phyloP scores from a whole-genome alignment of 2,888 invertebrate species.

The Ferdinandea cuprea region DNA sequence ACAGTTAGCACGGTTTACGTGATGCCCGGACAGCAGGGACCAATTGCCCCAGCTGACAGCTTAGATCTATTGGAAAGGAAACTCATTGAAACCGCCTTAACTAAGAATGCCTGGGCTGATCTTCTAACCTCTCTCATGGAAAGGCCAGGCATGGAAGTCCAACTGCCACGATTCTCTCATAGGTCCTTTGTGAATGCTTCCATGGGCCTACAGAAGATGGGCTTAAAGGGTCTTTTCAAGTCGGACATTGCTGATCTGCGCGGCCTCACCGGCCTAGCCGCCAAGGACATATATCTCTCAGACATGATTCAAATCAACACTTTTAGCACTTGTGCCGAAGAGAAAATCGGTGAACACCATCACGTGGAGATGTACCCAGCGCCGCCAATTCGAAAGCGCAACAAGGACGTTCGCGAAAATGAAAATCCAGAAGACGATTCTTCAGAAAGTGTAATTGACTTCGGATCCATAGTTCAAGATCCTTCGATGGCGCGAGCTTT shows the following conservation, averaged over 20 bases:
- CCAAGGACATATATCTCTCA: constrained; percentile 91
- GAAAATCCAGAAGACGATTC: constrained; percentile 79
- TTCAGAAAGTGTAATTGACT: constrained; percentile 80
- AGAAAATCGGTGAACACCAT: constrained; percentile 88
- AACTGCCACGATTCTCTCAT: constrained; percentile 92
- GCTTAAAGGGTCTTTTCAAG: constrained; percentile 90
- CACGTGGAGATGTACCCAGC: constrained; percentile 93
- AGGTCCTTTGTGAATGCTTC: constrained; percentile 92
- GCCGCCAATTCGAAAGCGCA: constrained; percentile 85
- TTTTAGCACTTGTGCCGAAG: constrained; percentile 93
- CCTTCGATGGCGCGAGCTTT: constrained; percentile 86
- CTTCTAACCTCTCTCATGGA: constrained; percentile 89
- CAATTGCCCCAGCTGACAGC: constrained; percentile 90
- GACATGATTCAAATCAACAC: constrained; percentile 92
- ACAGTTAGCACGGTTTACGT: constrained; percentile 91
- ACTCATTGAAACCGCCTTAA: constrained; percentile 87
- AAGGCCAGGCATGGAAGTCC: constrained; percentile 90
- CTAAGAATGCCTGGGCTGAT: constrained; percentile 89
- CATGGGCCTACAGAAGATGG: constrained; percentile 90
- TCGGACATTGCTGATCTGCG: constrained; percentile 90
- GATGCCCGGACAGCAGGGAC: constrained; percentile 93
- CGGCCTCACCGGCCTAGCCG: constrained; percentile 90
- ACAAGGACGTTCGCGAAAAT: constrained; percentile 80
- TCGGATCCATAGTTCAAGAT: constrained; percentile 84
- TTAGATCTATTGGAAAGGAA: constrained; percentile 89